Percentiles rank a stretch among this genome's conserved stretches.
These are phyloP conservation scores for Drosophila teissieri DNA, from an alignment of 1,140 invertebrate genomes.

Conservation along the genomic window DNA sequence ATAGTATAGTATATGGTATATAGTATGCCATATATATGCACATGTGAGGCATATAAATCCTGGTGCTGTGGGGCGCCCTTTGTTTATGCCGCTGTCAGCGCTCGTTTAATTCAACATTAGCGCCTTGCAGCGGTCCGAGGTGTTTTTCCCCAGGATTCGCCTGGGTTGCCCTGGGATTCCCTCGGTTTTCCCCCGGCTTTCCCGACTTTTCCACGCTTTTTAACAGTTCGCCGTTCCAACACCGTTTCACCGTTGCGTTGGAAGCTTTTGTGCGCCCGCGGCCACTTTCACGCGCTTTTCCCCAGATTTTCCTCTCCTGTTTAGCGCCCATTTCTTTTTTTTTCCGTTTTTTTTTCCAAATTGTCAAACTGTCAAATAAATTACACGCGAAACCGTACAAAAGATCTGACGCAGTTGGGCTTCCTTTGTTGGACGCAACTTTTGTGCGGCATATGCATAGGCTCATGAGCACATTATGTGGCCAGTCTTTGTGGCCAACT, in stretches of 20 bases:
- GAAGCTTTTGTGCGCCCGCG: conserved; percentile 61
- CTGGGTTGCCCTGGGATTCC: background rate
- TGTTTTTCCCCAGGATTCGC: conserved; percentile 16
- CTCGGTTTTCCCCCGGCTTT: conserved; percentile 21
- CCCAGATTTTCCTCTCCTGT: conserved; percentile 16
- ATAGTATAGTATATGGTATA: too few species aligned
- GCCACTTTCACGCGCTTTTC: conserved; percentile 73
- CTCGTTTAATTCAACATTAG: conserved; percentile 81
- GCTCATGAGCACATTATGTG: conserved; percentile 46
- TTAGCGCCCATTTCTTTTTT: conserved; percentile 35
- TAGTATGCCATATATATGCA: conserved; percentile 14
- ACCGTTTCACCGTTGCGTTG: conserved; percentile 36
- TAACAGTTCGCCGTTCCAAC: conserved; percentile 12
- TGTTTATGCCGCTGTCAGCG: conserved; percentile 78
- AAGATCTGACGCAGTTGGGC: conserved; percentile 63
- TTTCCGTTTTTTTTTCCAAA: too few species aligned
- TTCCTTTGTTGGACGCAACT: conserved; percentile 47
- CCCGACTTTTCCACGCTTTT: conserved; percentile 22
- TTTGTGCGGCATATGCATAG: conserved; percentile 46
- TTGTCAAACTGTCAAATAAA: conserved; percentile 82
- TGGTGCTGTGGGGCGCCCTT: conserved; percentile 56
- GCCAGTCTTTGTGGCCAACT: conserved; percentile 57
- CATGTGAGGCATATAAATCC: conserved; percentile 60
- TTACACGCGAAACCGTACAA: conserved; percentile 67
- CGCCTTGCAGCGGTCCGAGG: conserved; percentile 73